phyloP scores from a whole-genome alignment of 2,888 invertebrate species.

The Arrhopalites spinosus region DNA sequence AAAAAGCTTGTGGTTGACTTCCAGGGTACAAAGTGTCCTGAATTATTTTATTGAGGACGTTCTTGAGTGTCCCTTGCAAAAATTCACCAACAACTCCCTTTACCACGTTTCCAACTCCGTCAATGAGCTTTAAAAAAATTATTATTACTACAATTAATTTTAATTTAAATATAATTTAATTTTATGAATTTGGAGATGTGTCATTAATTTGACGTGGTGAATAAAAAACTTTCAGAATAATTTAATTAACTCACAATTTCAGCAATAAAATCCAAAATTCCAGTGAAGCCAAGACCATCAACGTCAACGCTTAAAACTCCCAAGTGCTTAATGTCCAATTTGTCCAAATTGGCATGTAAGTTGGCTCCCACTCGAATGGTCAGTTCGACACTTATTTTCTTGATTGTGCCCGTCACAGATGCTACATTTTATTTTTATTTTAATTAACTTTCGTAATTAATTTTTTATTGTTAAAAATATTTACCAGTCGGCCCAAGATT shows the following conservation, averaged over 20 bases:
- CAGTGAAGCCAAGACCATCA: slow-evolving; percentile 48
- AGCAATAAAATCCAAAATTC: slow-evolving; percentile 47
- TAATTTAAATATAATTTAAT: too few relatives aligned
- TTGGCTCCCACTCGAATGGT: slow-evolving; percentile 18
- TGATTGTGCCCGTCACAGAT: slow-evolving; percentile 39
- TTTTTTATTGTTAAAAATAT: too few relatives aligned
- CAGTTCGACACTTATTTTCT: slow-evolving; percentile 34
- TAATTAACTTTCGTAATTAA: too few relatives aligned
- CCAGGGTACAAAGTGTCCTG: slow-evolving; percentile 35
- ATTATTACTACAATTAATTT: too few relatives aligned
- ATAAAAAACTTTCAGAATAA: too few relatives aligned
- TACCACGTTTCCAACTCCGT: slow-evolving; percentile 46
- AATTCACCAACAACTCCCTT: slow-evolving; percentile 46
- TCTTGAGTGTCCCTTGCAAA: slow-evolving; percentile 46
- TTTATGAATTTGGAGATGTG: too few relatives aligned
- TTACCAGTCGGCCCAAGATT: slow-evolving; percentile 44
- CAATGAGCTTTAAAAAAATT: too few relatives aligned
- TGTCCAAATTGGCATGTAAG: slow-evolving; percentile 26
- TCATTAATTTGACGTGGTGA: too few relatives aligned
- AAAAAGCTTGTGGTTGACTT: too few relatives aligned
- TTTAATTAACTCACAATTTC: slow-evolving; percentile 50
- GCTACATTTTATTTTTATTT: too few relatives aligned
- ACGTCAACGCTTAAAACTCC: slow-evolving; percentile 46
- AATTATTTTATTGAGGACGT: slow-evolving; percentile 43
- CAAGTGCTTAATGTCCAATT: slow-evolving; percentile 47